Base-by-base conservation (phyloP, 2,888 invertebrate genomes). In the Chymomyza amoena region DNA sequence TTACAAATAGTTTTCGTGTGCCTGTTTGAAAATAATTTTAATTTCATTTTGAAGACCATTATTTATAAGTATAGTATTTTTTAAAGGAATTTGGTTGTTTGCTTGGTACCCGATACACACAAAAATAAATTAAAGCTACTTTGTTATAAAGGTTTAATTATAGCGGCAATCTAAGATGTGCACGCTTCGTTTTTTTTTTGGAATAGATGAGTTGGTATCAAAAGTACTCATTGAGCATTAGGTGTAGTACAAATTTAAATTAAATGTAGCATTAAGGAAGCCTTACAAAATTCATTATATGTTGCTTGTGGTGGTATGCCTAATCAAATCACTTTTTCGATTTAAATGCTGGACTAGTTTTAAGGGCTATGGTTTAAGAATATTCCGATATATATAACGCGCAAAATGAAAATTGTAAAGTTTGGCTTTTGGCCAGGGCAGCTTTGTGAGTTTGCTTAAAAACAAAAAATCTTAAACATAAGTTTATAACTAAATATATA, bases 301-400 rank as follows among this genome's bases (percentile, higher is more conserved):
- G 13, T 13, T 45, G 39, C 13, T 45, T 45, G 10, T 45, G 39
- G 10, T 45, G 39, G 62, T 68, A 63, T 32, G 67, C 50, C 64
- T 69, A 54, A 70, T 62, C 52, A 54, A 65, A 65, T 70, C 61
- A 71, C 57, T 66, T 66, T 71, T 52, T 69, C 59, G n/a, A n/a
- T 61, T 54, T 73, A 74, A 73, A 73, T 74, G 73, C 73, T 69
- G 61, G 73, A 74, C 70, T 70, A 74, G 73, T 64, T 64, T 60
- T 25, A 25, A 28, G 28, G 39, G 39, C 39, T 45, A 45, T 45
- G 13, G 39, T 45, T 45, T 45, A 13, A 10, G 39, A 45, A 13
- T 13, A 10, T 15, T 4, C 20, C 18, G 54, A 66, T 59, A 51
- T n/a, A 60, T 50, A 32, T 32, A 18, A 39, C 56, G 15, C 52